Percentiles rank a stretch among this genome's conserved stretches.
phyloP scores from a whole-genome alignment of 2,888 invertebrate species.

The Hydrotaea cyrtoneurina region DNA sequence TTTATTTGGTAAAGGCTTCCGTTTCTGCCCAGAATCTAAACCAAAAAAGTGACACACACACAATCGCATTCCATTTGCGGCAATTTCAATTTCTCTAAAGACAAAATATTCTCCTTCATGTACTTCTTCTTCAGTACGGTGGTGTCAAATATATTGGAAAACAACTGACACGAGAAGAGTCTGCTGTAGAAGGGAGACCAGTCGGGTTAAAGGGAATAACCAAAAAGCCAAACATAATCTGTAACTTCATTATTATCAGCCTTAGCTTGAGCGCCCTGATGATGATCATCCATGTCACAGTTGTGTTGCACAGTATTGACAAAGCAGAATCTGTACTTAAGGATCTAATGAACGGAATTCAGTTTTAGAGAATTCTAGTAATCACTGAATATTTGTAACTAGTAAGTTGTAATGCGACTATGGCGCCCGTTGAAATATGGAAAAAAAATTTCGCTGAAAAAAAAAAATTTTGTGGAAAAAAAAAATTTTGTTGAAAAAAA shows the following conservation, averaged over 20 bases:
- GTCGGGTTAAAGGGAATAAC: neutral
- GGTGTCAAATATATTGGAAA: neutral
- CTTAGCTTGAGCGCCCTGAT: neutral
- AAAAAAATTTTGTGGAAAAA: no score
- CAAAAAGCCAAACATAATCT: slow-evolving; percentile 34
- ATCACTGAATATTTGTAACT: no score
- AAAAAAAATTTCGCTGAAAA: no score
- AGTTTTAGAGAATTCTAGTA: no score
- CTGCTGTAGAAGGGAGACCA: neutral
- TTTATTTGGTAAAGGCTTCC: slow-evolving; percentile 48
- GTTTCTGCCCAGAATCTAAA: slow-evolving; percentile 8
- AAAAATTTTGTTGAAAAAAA: no score
- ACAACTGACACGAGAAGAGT: neutral
- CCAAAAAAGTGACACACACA: slow-evolving; percentile 8
- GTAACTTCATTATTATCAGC: slow-evolving; percentile 13
- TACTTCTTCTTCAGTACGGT: neutral
- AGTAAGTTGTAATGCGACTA: no score
- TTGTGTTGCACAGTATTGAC: neutral
- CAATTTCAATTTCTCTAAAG: slow-evolving; percentile 58
- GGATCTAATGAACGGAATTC: no score
- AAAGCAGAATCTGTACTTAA: neutral
- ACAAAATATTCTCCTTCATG: slow-evolving; percentile 9
- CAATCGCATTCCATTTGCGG: slow-evolving; percentile 39
- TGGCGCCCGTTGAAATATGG: no score
- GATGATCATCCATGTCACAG: slow-evolving; percentile 1